Percentiles rank a stretch among this genome's conserved stretches.
Conservation (phyloP, 2,797 vertebrate species). For the Anguilla obscura region DNA sequence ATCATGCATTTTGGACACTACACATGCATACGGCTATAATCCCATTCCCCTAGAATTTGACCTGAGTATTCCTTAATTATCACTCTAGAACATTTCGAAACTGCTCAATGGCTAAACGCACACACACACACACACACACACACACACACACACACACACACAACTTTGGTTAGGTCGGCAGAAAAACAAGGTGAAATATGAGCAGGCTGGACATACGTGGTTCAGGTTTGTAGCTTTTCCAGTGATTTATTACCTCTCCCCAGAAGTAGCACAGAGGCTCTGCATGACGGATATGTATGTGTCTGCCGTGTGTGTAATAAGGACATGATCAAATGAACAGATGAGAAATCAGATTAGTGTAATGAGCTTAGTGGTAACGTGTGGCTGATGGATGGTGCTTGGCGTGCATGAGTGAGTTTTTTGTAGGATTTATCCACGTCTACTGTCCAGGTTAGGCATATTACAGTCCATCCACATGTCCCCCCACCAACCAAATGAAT, state of each 20-base stretch:
- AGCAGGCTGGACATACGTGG: neutral
- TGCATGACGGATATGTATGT: conserved; percentile 73
- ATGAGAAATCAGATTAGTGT: conserved; percentile 67
- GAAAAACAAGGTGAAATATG: neutral
- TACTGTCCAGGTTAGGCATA: conserved; percentile 54
- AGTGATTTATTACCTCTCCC: conserved; percentile 37
- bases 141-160: too few species aligned
- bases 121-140: too few species aligned
- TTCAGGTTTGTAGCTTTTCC: neutral
- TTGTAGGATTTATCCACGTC: neutral
- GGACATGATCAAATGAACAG: conserved; percentile 70
- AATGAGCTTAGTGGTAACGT: conserved; percentile 76
- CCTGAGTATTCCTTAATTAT: neutral
- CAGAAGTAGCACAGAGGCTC: conserved; percentile 39
- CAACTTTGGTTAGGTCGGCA: neutral
- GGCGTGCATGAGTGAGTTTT: conserved; percentile 59
- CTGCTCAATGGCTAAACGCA: neutral
- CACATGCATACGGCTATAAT: neutral
- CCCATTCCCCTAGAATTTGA: neutral
- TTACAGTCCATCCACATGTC: neutral
- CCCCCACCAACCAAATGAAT: neutral
- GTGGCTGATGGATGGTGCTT: conserved; percentile 72
- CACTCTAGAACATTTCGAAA: neutral
- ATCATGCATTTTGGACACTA: neutral
- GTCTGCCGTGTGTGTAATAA: conserved; percentile 69